Evolutionary conservation across 2,113 vertebrate species (phyloP).

Genomic region (Poecile atricapillus): DNA sequence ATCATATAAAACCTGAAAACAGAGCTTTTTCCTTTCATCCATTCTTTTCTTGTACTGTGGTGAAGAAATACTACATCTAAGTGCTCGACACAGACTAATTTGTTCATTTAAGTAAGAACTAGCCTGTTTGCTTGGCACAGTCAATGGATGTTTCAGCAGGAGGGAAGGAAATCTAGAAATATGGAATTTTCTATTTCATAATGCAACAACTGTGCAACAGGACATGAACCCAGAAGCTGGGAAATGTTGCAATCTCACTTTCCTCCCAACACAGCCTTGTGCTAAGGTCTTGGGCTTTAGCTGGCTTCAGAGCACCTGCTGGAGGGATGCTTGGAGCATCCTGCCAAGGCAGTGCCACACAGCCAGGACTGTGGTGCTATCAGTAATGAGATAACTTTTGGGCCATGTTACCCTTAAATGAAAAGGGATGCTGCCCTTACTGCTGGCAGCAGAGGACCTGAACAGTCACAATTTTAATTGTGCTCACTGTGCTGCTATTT

Average conservation of each 20-base stretch:
- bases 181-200: neutral
- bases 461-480: conserved; percentile 20
- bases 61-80: neutral
- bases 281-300: neutral
- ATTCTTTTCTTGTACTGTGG: neutral
- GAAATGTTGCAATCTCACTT: neutral
- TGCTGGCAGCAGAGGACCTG: neutral
- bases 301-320: neutral
- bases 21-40: neutral
- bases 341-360: neutral
- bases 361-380: neutral
- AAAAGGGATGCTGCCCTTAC: neutral
- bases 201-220: neutral
- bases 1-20: neutral
- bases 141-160: neutral
- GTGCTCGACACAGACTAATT: neutral
- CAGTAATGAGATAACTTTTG: neutral
- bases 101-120: neutral
- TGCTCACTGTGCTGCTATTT: neutral
- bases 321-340: neutral
- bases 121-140: neutral
- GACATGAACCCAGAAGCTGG: neutral
- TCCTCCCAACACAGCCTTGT: neutral
- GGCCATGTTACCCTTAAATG: neutral
- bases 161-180: neutral